Evolutionary conservation across 1,140 invertebrate genomes (phyloP).

Genomic region (Pantala flavescens): DNA sequence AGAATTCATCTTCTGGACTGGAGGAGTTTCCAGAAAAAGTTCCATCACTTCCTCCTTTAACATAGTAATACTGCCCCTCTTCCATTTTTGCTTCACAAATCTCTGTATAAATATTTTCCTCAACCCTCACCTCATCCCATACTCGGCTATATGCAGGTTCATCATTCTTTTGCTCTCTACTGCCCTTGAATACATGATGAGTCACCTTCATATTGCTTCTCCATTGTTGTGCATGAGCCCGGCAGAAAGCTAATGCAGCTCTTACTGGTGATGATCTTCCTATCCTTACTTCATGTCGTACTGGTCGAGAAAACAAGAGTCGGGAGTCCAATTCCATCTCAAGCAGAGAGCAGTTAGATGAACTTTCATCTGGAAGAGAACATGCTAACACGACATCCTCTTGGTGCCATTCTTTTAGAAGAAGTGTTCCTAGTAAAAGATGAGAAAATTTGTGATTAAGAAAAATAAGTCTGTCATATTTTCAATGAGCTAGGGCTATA

Average conservation of each 20-base stretch:
- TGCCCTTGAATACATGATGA: conserved; percentile 16
- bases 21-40: conserved; percentile 13
- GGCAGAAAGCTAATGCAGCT: conserved; percentile 24
- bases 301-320: conserved; percentile 27
- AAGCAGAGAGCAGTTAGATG: conserved; percentile 29
- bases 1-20: conserved; percentile 12
- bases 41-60: conserved; percentile 11
- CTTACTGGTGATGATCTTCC: conserved; percentile 25
- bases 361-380: conserved; percentile 29
- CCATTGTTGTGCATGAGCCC: conserved; percentile 24
- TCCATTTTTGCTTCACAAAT: conserved; percentile 13
- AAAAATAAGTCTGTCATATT: no score
- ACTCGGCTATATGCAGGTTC: conserved; percentile 15
- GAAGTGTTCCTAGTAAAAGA: conserved; percentile 27
- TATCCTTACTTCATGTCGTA: conserved; percentile 26
- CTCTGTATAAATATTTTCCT: conserved; percentile 20
- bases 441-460: neutral
- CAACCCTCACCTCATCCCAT: conserved; percentile 13
- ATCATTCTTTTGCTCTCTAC: neutral
- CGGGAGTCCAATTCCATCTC: conserved; percentile 33
- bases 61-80: neutral
- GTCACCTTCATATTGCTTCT: conserved; percentile 24
- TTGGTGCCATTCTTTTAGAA: conserved; percentile 30
- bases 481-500: no score
- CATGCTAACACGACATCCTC: conserved; percentile 34